These are phyloP conservation scores for human (Homo sapiens) DNA, from an alignment of 2,113 vertebrate genomes.

Conservation along the genomic window DNA sequence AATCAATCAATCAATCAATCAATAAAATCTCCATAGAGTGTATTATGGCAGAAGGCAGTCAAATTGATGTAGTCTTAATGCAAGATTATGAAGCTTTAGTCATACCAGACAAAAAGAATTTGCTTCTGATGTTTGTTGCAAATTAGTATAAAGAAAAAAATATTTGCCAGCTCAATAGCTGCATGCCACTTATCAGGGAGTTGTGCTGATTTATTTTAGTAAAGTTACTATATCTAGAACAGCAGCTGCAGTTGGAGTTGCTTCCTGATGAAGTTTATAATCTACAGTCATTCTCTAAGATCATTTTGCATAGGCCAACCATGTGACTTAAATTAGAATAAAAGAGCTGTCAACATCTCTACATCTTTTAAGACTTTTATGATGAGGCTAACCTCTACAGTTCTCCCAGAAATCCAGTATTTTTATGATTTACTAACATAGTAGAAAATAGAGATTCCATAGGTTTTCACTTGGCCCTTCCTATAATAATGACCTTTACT, in stretches of 20 bases:
- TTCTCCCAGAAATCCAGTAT: neutral
- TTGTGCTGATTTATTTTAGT: neutral
- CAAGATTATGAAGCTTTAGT: neutral
- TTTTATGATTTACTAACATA: neutral
- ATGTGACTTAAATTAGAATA: neutral
- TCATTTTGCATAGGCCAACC: neutral
- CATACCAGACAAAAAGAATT: neutral
- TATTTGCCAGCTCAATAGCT: neutral
- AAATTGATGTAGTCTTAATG: neutral
- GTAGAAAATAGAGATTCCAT: neutral
- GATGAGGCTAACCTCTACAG: neutral
- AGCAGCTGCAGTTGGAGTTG: neutral
- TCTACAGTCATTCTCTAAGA: neutral
- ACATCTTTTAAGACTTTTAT: neutral
- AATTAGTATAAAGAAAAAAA: neutral
- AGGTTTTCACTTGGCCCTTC: neutral
- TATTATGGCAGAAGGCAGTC: neutral
- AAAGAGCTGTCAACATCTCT: neutral
- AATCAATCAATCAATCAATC: too few relatives aligned
- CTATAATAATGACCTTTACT: neutral
- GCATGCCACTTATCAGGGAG: neutral
- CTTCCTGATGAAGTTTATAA: neutral
- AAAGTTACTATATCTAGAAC: neutral
- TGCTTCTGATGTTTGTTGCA: neutral
- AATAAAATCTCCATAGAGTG: too few relatives aligned